Evolutionary conservation across 2,113 vertebrate genomes (phyloP).

Genomic region (Thermophis baileyi): DNA sequence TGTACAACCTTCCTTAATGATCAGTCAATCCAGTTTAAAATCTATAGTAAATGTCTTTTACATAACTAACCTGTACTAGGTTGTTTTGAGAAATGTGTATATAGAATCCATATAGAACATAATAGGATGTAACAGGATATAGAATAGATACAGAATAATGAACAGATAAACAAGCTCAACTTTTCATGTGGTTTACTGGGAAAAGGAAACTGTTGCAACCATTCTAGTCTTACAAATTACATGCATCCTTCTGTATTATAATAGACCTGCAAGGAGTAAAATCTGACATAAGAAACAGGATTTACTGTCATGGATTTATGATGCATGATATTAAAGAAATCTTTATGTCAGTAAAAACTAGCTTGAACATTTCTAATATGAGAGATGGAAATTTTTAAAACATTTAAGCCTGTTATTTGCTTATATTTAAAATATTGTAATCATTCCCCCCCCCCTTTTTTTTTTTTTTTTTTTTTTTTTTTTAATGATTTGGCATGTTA

Average conservation of each 20-base stretch:
- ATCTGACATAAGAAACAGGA: not conserved
- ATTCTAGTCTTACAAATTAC: not conserved
- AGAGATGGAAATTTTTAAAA: not conserved
- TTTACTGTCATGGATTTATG: not conserved
- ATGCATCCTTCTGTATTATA: not conserved
- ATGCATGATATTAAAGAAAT: slow-evolving; percentile 28
- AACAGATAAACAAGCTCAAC: not conserved
- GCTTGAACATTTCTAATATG: slow-evolving; percentile 12
- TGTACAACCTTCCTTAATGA: not conserved
- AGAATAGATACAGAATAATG: not conserved
- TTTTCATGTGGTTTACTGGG: not conserved
- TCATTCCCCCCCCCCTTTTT: too few species aligned
- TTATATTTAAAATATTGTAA: not conserved
- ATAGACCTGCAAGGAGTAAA: not conserved
- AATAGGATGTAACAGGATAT: not conserved
- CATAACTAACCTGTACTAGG: not conserved
- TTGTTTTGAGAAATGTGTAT: not conserved
- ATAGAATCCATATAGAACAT: not conserved
- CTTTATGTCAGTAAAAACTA: slow-evolving; percentile 6
- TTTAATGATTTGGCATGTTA: not conserved
- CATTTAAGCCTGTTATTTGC: not conserved
- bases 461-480: too few species aligned
- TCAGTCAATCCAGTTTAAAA: not conserved
- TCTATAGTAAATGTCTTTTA: not conserved
- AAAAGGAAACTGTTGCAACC: not conserved